A percentile compares a stretch with the other conserved stretches of the same genome.
phyloP scores from a whole-genome alignment of 2,113 vertebrate species.

The Clarias macrocephalus region DNA sequence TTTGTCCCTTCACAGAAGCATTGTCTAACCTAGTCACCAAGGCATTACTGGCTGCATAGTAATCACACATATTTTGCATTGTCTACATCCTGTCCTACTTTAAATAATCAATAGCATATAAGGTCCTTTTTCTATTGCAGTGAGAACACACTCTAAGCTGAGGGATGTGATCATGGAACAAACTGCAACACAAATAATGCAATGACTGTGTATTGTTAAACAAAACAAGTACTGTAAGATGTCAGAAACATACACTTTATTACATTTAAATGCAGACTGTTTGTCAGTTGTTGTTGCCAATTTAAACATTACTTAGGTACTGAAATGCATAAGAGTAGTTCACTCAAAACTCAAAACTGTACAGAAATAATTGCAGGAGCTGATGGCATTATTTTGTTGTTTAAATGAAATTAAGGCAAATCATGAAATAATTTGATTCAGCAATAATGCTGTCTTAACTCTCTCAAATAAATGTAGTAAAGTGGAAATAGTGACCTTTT shows the following conservation, averaged over 20 bases:
- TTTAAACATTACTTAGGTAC: not conserved
- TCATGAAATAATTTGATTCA: too few relatives aligned
- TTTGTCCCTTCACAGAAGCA: not conserved
- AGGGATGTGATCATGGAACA: conserved; percentile 7
- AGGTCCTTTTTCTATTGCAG: not conserved
- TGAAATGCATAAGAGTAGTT: not conserved
- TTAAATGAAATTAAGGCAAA: too few relatives aligned
- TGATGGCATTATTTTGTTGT: too few relatives aligned
- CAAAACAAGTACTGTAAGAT: conserved; percentile 2
- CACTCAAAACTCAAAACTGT: too few relatives aligned
- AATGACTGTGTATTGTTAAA: not conserved
- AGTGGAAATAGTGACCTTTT: too few relatives aligned
- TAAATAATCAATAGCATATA: conserved; percentile 28
- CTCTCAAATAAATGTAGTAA: too few relatives aligned
- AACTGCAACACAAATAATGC: not conserved
- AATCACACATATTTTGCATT: conserved; percentile 2
- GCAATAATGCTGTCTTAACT: too few relatives aligned
- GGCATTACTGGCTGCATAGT: conserved; percentile 17
- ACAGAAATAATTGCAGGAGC: too few relatives aligned
- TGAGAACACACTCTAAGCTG: not conserved
- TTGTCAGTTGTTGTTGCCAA: not conserved
- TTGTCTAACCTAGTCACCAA: conserved; percentile 11
- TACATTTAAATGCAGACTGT: not conserved
- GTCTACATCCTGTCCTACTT: conserved; percentile 17
- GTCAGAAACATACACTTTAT: too few relatives aligned